Evolutionary conservation across 2,888 invertebrate genomes (phyloP), one percentile per base, ranked within the genome.

Genomic region (Nasonia oneida): DNA sequence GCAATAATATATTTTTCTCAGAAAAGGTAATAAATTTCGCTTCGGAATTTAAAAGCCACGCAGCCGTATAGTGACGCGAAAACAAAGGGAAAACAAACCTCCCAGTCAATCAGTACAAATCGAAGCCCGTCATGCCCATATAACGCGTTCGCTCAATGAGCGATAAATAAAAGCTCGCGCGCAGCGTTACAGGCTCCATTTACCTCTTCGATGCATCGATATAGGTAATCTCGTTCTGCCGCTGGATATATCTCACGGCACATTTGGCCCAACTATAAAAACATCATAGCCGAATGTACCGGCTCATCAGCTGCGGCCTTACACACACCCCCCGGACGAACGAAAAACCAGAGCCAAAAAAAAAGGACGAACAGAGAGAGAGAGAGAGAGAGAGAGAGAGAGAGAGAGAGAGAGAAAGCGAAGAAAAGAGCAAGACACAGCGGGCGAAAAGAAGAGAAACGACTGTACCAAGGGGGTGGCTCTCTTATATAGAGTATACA

Each of bases 401-500:
- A 77, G 84, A 76, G 71, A 84, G 77, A 47, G 75, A 53, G 76
- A 61, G 77, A 71, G 23, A 42, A 10, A 70, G 15, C n/a, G 23
- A 39, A 37, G 74, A 80, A 80, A 78, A 84, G 84, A 80, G 83
- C 50, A 81, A 83, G 70, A 79, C 37, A 33, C 29, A 79, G 76
- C 18, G 37, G 76, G 53, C 37, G 61, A 83, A 83, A 78, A 73
- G 74, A 64, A 74, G 73, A 78, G 64, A 47, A 74, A 74, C 29
- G 57, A 61, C 64, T 64, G 29, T 42, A 64, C 76, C 71, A 78
- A 85, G 77, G 75, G 87, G 86, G 85, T 61, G 57, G 57, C n/a
- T 23, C 18, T 18, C 37, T 5, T 37, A n/a, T 18, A 64, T 76
- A 75, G 74, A 37, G 88, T 87, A 87, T 84, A 87, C 87, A 87